Evolutionary conservation across 53 echinoderm and acorn worm species (phyloP).

Genomic region (Crossaster papposus): DNA sequence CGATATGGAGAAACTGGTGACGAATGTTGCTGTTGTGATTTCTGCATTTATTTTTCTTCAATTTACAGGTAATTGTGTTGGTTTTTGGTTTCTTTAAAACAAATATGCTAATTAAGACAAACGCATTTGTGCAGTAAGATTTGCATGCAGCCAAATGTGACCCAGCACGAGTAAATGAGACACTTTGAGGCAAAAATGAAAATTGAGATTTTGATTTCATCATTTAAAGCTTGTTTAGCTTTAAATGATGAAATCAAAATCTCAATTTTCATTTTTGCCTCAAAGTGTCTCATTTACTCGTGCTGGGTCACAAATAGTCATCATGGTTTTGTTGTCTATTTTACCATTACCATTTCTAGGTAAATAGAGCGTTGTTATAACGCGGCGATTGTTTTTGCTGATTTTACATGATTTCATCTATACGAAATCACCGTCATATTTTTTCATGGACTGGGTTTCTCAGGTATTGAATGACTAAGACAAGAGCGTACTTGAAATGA

Average conservation of each 20-base stretch:
- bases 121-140: not conserved
- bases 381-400: not conserved
- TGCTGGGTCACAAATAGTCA: too few species aligned
- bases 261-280: too few species aligned
- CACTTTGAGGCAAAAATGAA: too few species aligned
- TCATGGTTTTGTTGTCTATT: not conserved
- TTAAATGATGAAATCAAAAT: too few species aligned
- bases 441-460: not conserved
- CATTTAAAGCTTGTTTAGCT: too few species aligned
- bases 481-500: slow-evolving; percentile 4
- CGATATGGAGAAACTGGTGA: slow-evolving; percentile 20
- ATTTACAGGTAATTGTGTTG: not conserved
- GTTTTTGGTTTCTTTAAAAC: not conserved
- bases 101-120: too few species aligned
- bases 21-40: slow-evolving; percentile 17
- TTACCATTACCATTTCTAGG: not conserved
- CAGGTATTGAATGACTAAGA: slow-evolving; percentile 1
- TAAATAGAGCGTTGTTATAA: not conserved
- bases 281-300: too few species aligned
- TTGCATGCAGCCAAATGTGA: not conserved
- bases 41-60: not conserved
- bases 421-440: not conserved
- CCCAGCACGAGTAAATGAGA: too few species aligned
- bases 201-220: too few species aligned
- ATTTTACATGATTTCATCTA: not conserved